phyloP scores from a whole-genome alignment of 2,113 vertebrate genomes.

The Columba janthina region DNA sequence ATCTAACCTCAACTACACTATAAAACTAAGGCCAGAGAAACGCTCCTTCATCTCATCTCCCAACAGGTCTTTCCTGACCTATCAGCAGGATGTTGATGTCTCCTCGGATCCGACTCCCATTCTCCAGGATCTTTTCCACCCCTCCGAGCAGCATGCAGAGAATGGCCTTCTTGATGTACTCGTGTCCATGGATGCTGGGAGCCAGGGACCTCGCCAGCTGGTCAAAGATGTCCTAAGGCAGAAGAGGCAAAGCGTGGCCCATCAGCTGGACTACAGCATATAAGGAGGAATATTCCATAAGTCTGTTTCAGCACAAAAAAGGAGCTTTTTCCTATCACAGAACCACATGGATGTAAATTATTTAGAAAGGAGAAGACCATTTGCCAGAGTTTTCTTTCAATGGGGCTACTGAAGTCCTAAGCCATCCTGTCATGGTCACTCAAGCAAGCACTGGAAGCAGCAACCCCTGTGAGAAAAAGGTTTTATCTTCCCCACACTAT shows the following conservation, averaged over 20 bases:
- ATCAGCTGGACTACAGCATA: background rate
- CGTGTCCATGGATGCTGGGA: slow-evolving; percentile 95
- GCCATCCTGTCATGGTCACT: background rate
- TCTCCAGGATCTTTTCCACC: slow-evolving; percentile 93
- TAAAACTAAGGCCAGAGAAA: background rate
- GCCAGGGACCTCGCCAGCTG: slow-evolving; percentile 90
- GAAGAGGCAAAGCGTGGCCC: background rate
- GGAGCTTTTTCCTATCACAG: background rate
- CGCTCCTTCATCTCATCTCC: background rate
- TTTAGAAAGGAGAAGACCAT: background rate
- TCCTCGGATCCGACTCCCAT: slow-evolving; percentile 91
- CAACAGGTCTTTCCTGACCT: slow-evolving; percentile 73
- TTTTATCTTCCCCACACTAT: background rate
- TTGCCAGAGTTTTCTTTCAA: background rate
- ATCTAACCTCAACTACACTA: background rate
- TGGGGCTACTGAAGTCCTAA: background rate
- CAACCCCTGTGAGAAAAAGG: background rate
- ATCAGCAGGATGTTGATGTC: slow-evolving; percentile 97
- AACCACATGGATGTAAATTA: background rate
- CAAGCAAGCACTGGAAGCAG: background rate
- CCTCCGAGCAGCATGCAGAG: slow-evolving; percentile 96
- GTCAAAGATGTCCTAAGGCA: slow-evolving; percentile 86
- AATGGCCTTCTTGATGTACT: slow-evolving; percentile 97
- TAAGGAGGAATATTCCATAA: background rate
- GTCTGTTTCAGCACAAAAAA: background rate